Evolutionary conservation across 1,140 invertebrate genomes (phyloP).

Genomic region (Plutomurus gul): DNA sequence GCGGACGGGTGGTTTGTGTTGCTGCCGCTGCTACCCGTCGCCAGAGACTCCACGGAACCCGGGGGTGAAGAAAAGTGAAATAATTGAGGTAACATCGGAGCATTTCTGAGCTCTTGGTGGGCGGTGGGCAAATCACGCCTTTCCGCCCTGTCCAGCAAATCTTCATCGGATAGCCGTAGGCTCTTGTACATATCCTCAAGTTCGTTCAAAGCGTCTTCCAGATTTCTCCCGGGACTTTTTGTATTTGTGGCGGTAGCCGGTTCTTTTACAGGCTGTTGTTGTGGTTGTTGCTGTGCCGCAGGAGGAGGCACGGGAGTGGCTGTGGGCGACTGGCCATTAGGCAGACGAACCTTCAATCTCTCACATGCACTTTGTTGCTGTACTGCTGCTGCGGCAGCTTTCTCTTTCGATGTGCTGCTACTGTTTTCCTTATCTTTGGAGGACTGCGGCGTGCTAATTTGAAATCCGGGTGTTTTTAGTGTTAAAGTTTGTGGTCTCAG

Average conservation of each 20-base stretch:
- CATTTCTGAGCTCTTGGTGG: constrained; percentile 56
- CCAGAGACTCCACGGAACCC: constrained; percentile 52
- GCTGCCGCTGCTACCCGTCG: constrained; percentile 41
- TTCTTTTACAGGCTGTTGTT: not conserved
- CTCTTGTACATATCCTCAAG: constrained; percentile 87
- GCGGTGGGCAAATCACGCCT: constrained; percentile 70
- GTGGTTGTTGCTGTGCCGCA: not conserved
- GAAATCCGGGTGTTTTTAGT: constrained; percentile 20
- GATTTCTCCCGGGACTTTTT: constrained; percentile 60
- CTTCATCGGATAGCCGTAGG: constrained; percentile 77
- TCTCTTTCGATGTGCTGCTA: constrained; percentile 4
- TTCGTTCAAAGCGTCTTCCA: constrained; percentile 84
- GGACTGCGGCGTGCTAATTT: not conserved
- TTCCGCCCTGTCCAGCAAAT: constrained; percentile 76
- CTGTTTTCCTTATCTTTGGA: not conserved
- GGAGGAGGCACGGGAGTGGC: not conserved
- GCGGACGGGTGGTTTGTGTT: constrained; percentile 12
- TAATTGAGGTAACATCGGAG: not conserved
- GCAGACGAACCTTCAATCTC: constrained; percentile 33
- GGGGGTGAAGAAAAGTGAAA: constrained; percentile 48
- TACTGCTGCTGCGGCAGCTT: not conserved
- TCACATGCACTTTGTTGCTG: constrained; percentile 38
- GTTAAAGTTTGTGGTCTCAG: constrained; percentile 28
- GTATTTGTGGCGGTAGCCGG: constrained; percentile 4
- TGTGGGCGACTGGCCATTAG: not conserved